Base-by-base conservation (phyloP, 1,140 invertebrate species). In the Panonychus citri region DNA sequence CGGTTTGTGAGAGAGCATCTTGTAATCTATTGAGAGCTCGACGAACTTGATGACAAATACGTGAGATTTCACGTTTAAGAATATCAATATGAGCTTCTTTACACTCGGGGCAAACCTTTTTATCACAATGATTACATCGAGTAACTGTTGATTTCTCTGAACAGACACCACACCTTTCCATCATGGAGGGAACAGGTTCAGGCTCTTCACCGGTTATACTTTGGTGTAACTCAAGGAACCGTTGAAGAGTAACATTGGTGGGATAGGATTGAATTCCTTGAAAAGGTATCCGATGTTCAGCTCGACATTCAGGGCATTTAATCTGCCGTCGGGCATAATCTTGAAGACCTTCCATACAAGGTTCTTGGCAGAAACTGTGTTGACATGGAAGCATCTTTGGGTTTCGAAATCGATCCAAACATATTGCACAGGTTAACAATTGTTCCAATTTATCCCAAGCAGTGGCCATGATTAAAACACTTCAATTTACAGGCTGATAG, bases 321-420 rank as follows among this genome's bases (percentile, higher is more conserved):
- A 98, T 85, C 77, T 90, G 87, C 74, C 83, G 75, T 62, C 85
- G 76, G 50, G 91, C 85, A 68, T 93, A 91, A 74, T 95, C 90
- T 62, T 90, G 85, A 42, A 94, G 77, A 55, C 87, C 88, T 71
- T 95, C 90, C 80, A 95, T 85, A 71, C 90, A 96, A 34, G 89
- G 91, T 65, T 91, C 86, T 81, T 94, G 87, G 70, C 94, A 98
- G 72, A 95, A 98, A 60, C 91, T 96, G 77, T 98, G 94, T 74
- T 98, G 93, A 70, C 94, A 98, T 81, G 93, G 93, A 64, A 98
- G 72, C 64, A 97, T 74, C 73, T 96, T 96, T 30, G 94, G 94
- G 71, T 91, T 91, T 65, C 87, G 78, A 71, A 86, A 97, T 62
- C 91, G 78, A 73, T 98, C 94, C 67, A 97, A 73, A 69, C 94